Conservation (phyloP, 2,797 vertebrate species). For the Bradypodion ventrale region DNA sequence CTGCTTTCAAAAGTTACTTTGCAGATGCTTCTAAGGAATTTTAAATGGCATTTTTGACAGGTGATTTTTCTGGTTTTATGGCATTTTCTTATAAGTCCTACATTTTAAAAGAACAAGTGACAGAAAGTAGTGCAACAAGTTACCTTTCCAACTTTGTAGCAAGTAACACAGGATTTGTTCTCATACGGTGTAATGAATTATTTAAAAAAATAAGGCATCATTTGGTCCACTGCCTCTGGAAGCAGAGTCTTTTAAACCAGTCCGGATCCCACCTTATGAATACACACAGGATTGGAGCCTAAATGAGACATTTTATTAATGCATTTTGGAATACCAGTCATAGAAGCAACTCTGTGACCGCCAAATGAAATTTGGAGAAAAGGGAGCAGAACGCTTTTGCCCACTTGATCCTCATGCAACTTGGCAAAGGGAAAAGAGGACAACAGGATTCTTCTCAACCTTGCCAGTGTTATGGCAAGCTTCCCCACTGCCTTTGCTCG, state of each 20-base stretch:
- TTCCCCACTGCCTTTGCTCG: conserved; percentile 56
- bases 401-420: conserved; percentile 37
- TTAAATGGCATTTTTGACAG: no score
- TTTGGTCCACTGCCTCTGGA: background rate
- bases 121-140: no score
- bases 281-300: background rate
- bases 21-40: no score
- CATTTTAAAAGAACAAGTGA: no score
- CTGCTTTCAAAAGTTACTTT: no score
- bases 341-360: conserved; percentile 38
- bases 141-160: no score
- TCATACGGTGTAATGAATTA: no score
- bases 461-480: conserved; percentile 51
- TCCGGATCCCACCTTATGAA: background rate
- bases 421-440: conserved; percentile 54
- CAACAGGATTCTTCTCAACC: conserved; percentile 41
- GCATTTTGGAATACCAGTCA: conserved; percentile 45
- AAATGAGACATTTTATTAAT: conserved; percentile 59
- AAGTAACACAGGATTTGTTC: no score
- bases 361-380: conserved; percentile 48
- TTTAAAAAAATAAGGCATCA: background rate
- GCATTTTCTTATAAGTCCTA: no score
- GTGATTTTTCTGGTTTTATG: no score
- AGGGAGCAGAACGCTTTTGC: conserved; percentile 19
- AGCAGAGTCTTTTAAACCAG: background rate